Base-by-base conservation (phyloP, 2,113 vertebrate genomes). In the Antechinus flavipes region DNA sequence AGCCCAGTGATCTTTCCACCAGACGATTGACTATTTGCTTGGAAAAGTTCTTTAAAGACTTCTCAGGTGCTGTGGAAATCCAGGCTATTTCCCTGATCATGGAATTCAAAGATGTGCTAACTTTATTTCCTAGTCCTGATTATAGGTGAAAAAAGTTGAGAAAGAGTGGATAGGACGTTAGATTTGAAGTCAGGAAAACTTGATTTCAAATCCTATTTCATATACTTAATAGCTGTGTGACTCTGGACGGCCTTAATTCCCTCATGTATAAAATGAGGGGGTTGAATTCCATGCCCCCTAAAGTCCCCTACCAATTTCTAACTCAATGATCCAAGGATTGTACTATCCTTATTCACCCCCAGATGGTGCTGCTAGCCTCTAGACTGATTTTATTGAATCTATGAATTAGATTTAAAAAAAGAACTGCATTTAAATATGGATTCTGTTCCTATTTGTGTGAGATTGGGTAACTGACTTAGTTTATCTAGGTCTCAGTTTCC, bases 11-110 rank as follows among this genome's bases (percentile, higher is more conserved):
- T 95, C 90, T 96, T 96, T 91, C 76, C 92, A 49, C 95, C 91
- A 89, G 93, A 93, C 0, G n/a, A 95, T 91, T 94, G 54, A 89
- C 50, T 94, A 53, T 97, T 96, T 94, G 93, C 93, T 96, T 91
- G 93, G 95, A 54, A 97, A 54, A 97, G 90, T 54, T 92, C 56
- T 92, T 55, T 89, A 56, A 35, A 76, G 30, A 91, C 92, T 96
- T 95, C 94, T 96, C 14, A 94, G 94, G 84, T 93, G 53, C 91
- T 93, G 19, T 2, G 10, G 76, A 61, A 91, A 95, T 92, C 25
- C 49, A 93, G 91, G 54, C 54, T 91, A n/a, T 93, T 52, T 90
- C 95, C 91, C 55, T 89, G 93, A 94, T 19, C 46, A 95, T 54
- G 47, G 25, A 92, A 93, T 96, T 90, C 90, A 96, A 94, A 42